These are phyloP conservation scores for Alitta virens DNA, from an alignment of 2,888 invertebrate species.

Conservation along the genomic window DNA sequence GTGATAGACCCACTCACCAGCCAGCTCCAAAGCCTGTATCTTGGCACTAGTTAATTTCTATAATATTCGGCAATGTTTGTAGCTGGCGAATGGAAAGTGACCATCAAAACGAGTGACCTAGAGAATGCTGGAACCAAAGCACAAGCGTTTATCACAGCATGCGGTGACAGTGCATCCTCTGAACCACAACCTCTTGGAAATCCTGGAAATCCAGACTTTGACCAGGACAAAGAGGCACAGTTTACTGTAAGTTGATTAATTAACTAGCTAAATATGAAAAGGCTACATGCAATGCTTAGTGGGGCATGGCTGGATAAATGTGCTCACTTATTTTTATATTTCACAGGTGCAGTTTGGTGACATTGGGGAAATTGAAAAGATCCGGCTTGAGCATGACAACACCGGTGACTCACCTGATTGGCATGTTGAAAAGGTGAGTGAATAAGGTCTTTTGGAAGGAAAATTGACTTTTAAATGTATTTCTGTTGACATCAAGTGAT, in stretches of 20 bases:
- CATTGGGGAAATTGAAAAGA: slow-evolving; percentile 48
- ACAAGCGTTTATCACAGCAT: slow-evolving; percentile 42
- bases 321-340: not conserved
- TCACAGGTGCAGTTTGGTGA: slow-evolving; percentile 40
- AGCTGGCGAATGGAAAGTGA: slow-evolving; percentile 44
- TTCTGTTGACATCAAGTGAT: too few relatives aligned
- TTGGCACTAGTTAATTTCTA: not conserved
- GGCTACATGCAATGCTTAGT: not conserved
- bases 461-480: not conserved
- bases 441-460: not conserved
- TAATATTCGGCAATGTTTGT: not conserved
- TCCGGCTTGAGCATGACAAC: slow-evolving; percentile 38
- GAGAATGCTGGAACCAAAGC: slow-evolving; percentile 41
- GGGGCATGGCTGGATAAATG: too few relatives aligned
- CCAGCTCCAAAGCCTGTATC: too few relatives aligned
- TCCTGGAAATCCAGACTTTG: slow-evolving; percentile 31
- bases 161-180: slow-evolving; percentile 42
- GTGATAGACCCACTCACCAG: too few relatives aligned
- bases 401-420: slow-evolving; percentile 36
- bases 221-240: slow-evolving; percentile 32
- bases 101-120: slow-evolving; percentile 44
- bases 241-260: slow-evolving; percentile 32
- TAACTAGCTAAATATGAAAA: not conserved
- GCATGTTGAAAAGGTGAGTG: slow-evolving; percentile 45
- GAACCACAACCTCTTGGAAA: slow-evolving; percentile 34